phyloP scores from a whole-genome alignment of 2,797 vertebrate genomes.

The Apogon talboti region DNA sequence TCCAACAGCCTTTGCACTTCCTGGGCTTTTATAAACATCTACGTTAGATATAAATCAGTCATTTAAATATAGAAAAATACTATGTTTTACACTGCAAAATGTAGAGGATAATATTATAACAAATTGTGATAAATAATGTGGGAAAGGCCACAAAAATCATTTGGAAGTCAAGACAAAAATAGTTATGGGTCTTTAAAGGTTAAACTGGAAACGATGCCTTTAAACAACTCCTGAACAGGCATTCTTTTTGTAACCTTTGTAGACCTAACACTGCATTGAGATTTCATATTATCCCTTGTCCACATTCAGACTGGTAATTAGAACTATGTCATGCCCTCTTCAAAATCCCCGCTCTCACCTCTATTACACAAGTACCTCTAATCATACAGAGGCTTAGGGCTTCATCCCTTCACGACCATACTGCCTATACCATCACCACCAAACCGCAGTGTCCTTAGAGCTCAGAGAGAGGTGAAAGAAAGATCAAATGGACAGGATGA shows the following conservation, averaged over 20 bases:
- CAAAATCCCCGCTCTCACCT: constrained; percentile 22
- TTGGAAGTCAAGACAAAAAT: too few species aligned
- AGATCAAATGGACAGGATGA: constrained; percentile 46
- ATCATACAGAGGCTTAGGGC: constrained; percentile 39
- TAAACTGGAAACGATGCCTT: too few species aligned
- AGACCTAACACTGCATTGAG: constrained; percentile 8
- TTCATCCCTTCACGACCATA: constrained; percentile 15
- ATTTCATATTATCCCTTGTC: constrained; percentile 23
- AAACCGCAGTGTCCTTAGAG: constrained; percentile 27
- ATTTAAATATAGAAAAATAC: too few species aligned
- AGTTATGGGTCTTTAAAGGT: too few species aligned
- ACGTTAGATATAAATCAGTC: too few species aligned
- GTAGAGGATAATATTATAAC: too few species aligned
- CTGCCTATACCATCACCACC: constrained; percentile 20
- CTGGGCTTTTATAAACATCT: too few species aligned
- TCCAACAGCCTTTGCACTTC: too few species aligned
- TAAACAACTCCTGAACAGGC: neutral
- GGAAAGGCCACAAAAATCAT: too few species aligned
- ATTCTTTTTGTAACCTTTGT: constrained; percentile 3
- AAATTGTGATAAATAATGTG: too few species aligned
- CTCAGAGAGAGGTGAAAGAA: constrained; percentile 33
- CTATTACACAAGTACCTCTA: constrained; percentile 30
- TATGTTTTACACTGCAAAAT: too few species aligned
- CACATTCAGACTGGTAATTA: constrained; percentile 22
- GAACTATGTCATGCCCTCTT: constrained; percentile 12